phyloP scores from a whole-genome alignment of 2,113 vertebrate genomes.

The Microcebus ravelobensis region DNA sequence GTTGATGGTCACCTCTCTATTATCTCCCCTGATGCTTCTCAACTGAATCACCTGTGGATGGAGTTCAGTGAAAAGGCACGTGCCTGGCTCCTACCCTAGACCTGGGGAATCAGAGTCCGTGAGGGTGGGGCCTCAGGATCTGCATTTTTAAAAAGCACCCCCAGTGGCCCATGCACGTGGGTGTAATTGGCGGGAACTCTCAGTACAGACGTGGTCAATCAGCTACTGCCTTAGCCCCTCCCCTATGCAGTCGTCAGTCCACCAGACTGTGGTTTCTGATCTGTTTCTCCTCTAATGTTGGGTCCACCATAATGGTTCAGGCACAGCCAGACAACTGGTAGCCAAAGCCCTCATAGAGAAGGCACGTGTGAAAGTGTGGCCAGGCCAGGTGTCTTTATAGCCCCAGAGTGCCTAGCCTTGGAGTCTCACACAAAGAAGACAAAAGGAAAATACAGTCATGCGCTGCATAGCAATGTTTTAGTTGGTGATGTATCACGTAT shows the following conservation, averaged over 20 bases:
- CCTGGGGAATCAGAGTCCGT: background rate
- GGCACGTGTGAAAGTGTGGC: background rate
- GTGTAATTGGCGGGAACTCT: background rate
- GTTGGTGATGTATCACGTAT: background rate
- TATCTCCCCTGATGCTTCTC: background rate
- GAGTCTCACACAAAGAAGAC: background rate
- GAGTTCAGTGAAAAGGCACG: background rate
- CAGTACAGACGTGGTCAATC: background rate
- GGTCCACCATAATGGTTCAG: background rate
- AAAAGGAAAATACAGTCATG: background rate
- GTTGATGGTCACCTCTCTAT: background rate
- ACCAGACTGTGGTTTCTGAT: background rate
- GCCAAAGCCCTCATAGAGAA: background rate
- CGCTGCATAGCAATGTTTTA: background rate
- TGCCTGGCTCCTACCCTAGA: background rate
- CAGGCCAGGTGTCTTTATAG: background rate
- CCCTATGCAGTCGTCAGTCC: accelerated
- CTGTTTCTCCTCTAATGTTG: background rate
- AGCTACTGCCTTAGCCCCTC: background rate
- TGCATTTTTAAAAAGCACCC: background rate
- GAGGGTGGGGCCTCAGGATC: background rate
- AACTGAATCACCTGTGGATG: background rate
- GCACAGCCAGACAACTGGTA: background rate
- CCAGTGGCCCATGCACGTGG: background rate
- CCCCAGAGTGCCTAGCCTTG: background rate